These are phyloP conservation scores for Larimichthys polyactis DNA, from an alignment of 2,113 vertebrate species.

Conservation along the genomic window DNA sequence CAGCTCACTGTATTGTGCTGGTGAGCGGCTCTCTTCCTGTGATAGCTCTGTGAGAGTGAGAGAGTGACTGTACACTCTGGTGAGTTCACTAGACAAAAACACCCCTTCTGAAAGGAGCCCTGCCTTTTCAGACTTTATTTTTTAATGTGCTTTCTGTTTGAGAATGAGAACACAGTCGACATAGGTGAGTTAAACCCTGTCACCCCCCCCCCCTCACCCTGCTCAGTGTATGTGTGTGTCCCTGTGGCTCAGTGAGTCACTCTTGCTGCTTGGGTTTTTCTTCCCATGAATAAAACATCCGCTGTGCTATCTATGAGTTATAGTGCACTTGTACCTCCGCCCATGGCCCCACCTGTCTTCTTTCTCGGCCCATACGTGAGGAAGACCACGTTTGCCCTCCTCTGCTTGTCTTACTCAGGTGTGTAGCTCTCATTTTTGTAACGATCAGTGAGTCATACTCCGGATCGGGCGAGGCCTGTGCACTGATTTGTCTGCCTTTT, in stretches of 20 bases:
- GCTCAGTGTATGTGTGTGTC: slow-evolving; percentile 44
- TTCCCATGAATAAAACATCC: slow-evolving; percentile 83
- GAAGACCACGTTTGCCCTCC: slow-evolving; percentile 11
- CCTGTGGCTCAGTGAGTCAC: slow-evolving; percentile 73
- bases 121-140: slow-evolving; percentile 54
- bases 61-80: slow-evolving; percentile 23
- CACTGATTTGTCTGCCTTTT: slow-evolving; percentile 48
- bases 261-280: slow-evolving; percentile 66
- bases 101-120: slow-evolving; percentile 33
- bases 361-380: slow-evolving; percentile 19
- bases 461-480: not conserved
- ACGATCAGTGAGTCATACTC: slow-evolving; percentile 39
- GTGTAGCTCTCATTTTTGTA: slow-evolving; percentile 11
- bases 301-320: slow-evolving; percentile 66
- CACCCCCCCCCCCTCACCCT: slow-evolving; percentile 19
- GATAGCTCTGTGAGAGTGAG: slow-evolving; percentile 19
- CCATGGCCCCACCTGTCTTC: slow-evolving; percentile 46
- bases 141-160: slow-evolving; percentile 57
- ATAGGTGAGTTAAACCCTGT: slow-evolving; percentile 67
- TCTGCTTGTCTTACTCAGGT: slow-evolving; percentile 23
- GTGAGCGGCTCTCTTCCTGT: slow-evolving; percentile 43
- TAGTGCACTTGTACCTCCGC: slow-evolving; percentile 46
- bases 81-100: slow-evolving; percentile 28
- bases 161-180: slow-evolving; percentile 44
- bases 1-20: slow-evolving; percentile 49